Percentiles rank a stretch among this genome's conserved stretches.
Conservation (phyloP, 2,888 invertebrate genomes). For the Sussaba pulchella region DNA sequence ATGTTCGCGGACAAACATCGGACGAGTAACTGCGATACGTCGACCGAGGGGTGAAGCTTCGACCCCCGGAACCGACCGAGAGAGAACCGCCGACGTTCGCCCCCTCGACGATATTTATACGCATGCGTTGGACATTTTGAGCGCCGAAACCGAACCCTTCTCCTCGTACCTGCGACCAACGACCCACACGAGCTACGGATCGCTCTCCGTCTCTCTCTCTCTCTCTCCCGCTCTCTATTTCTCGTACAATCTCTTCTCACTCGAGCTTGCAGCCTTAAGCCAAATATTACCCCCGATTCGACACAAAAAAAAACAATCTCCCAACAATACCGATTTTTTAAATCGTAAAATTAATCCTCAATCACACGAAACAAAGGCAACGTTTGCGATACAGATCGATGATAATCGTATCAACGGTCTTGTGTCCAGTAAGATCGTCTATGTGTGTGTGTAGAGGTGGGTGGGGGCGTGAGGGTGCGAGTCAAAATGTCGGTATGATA, state of each 20-base stretch:
- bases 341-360: no score
- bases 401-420: background rate
- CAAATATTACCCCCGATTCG: background rate
- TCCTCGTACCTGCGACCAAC: constrained; percentile 25
- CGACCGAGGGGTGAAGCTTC: constrained; percentile 65
- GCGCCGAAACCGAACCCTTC: constrained; percentile 66
- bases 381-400: background rate
- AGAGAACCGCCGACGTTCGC: constrained; percentile 50
- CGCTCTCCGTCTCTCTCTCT: constrained; percentile 30
- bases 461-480: constrained; percentile 34
- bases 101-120: constrained; percentile 45
- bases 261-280: background rate
- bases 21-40: constrained; percentile 83
- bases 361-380: constrained; percentile 6
- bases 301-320: no score
- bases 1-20: constrained; percentile 83
- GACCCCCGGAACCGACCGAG: constrained; percentile 63
- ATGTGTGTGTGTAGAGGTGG: no score
- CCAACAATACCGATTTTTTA: no score
- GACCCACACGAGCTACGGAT: background rate
- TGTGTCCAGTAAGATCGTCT: no score
- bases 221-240: constrained; percentile 7
- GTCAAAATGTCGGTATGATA: constrained; percentile 69
- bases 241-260: constrained; percentile 14
- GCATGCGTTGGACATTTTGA: constrained; percentile 70